Conservation (phyloP, 1,140 invertebrate genomes). For the Teleopsis dalmanni region DNA sequence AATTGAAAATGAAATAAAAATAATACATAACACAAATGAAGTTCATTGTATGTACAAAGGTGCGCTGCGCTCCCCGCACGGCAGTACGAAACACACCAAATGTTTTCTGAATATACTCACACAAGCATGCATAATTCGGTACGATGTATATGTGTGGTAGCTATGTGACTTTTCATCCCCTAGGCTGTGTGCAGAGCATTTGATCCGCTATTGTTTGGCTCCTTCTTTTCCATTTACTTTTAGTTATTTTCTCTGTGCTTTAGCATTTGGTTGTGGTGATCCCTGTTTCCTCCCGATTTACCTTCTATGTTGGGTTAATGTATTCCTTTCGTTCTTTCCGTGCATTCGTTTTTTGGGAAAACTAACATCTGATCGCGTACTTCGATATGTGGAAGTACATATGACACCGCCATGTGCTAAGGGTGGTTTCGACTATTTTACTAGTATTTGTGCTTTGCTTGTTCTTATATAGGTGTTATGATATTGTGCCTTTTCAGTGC, state of each 20-base stretch:
- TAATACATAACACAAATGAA: no score
- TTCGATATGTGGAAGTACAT: no score
- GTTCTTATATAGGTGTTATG: slow-evolving; percentile 5
- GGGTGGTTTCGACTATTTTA: slow-evolving; percentile 5
- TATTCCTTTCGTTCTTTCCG: slow-evolving; percentile 1
- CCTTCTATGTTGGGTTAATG: no score
- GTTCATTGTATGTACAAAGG: no score
- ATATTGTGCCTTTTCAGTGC: slow-evolving; percentile 12
- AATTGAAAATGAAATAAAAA: no score
- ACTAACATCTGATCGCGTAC: slow-evolving; percentile 41
- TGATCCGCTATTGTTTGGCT: slow-evolving; percentile 3
- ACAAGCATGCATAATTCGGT: slow-evolving; percentile 1
- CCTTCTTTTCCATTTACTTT: slow-evolving; percentile 6
- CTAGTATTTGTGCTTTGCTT: background rate
- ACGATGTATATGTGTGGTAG: slow-evolving; percentile 1
- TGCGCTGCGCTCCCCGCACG: no score
- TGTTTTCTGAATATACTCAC: no score
- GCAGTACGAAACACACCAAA: no score
- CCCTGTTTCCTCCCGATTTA: background rate
- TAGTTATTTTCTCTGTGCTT: background rate
- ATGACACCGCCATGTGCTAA: background rate
- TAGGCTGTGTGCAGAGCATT: slow-evolving; percentile 13
- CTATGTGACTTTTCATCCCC: slow-evolving; percentile 37
- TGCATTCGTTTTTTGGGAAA: slow-evolving; percentile 34
- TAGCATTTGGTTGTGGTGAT: slow-evolving; percentile 5